Base-by-base conservation (phyloP, 2,888 invertebrate species). In the Cenopis cana region DNA sequence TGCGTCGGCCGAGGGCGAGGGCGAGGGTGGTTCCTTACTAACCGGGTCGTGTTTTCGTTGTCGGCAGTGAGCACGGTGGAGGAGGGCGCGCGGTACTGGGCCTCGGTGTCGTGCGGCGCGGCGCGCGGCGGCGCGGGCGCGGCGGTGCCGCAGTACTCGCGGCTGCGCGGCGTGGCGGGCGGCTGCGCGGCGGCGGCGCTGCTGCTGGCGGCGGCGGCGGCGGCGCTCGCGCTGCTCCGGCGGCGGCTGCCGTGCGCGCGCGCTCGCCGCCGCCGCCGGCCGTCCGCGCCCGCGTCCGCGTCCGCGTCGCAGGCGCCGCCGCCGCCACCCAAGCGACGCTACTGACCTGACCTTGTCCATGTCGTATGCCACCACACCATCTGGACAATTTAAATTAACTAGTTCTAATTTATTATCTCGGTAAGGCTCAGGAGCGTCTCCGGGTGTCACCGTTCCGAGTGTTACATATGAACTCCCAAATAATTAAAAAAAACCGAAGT, bases 51-150 rank as follows among this genome's bases (percentile, higher is more conserved):
- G n/a, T n/a, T n/a, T n/a, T 41, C 24, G 10, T 46, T 49, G 36
- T 46, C 38, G 56, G 62, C 94, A 95, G 96, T 97, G 76, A 94
- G 95, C 78, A 94, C 94, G 75, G 91, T 97, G 76, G 94, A 95
- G 77, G 97, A 97, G 81, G 97, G 97, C 76, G 95, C 93, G 78
- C 94, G 93, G 65, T 97, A 97, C 85, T 94, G 94, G 80, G 96
- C 97, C 81, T 96, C 96, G 87, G 96, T 98, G 72, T 86, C 95
- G 74, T 96, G 97, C 80, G 95, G 94, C 17, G 33, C 55, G 33
- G 55, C 41, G 56, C 95, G 95, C 75, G 95, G 95, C 59, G 95
- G 94, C 77, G 94, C 96, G 60, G 90, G 93, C 71, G 89, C 96
- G 69, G 94, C 94, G 73, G 96, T 97, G 78, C 97, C 97, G 55